Conservation (phyloP, 2,888 invertebrate species). For the Mactromeris polynyma region DNA sequence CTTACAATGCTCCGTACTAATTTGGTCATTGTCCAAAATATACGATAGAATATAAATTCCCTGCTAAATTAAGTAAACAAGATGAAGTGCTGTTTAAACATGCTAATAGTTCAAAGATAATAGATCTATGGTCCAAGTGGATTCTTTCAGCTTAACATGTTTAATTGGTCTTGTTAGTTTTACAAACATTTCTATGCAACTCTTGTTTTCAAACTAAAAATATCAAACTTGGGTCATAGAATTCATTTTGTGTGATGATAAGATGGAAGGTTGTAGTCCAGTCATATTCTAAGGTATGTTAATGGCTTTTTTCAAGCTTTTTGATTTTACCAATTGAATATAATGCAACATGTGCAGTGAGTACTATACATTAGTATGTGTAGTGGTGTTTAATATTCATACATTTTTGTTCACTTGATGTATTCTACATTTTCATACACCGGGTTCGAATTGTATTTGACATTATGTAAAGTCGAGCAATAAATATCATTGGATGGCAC, state of each 20-base stretch:
- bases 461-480: too few relatives aligned
- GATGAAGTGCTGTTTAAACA: slow-evolving; percentile 40
- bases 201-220: slow-evolving; percentile 12
- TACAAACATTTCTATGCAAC: slow-evolving; percentile 16
- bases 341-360: too few relatives aligned
- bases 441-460: too few relatives aligned
- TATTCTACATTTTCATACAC: too few relatives aligned
- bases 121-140: slow-evolving; percentile 25
- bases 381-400: too few relatives aligned
- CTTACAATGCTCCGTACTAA: neutral
- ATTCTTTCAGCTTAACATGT: slow-evolving; percentile 24
- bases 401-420: too few relatives aligned
- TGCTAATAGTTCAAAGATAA: slow-evolving; percentile 26
- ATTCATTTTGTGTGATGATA: neutral
- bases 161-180: slow-evolving; percentile 33
- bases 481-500: too few relatives aligned
- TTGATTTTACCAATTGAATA: neutral
- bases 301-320: neutral
- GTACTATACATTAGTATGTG: too few relatives aligned
- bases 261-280: neutral
- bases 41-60: slow-evolving; percentile 32
- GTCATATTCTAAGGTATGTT: neutral
- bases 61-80: slow-evolving; percentile 42
- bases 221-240: neutral
- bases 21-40: slow-evolving; percentile 40